Conservation (phyloP, 2,113 vertebrate species). For the Haliaeetus leucogaster region DNA sequence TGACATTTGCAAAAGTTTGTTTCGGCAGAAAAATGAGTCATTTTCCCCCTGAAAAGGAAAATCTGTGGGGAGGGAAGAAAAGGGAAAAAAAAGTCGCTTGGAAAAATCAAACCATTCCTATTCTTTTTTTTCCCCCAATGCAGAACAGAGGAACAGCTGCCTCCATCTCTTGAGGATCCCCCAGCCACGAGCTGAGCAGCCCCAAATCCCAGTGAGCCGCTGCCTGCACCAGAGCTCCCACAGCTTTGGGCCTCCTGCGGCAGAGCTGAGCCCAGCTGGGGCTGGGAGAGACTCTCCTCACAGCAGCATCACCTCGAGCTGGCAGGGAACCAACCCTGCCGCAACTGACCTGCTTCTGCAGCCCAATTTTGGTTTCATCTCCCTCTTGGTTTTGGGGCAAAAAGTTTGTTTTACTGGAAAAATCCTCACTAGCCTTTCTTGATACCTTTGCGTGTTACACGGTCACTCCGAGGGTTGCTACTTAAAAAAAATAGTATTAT, state of each 20-base stretch:
- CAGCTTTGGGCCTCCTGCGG: background rate
- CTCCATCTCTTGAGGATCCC: background rate
- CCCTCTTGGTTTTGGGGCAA: background rate
- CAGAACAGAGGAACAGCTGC: slow-evolving; percentile 19
- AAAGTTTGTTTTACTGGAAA: background rate
- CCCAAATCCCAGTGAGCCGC: background rate
- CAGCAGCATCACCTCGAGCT: background rate
- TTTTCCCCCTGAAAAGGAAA: background rate
- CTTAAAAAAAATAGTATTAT: background rate
- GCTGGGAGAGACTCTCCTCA: background rate
- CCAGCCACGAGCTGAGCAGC: background rate
- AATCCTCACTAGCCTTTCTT: background rate
- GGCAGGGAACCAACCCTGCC: background rate
- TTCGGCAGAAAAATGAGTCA: background rate
- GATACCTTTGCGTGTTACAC: background rate
- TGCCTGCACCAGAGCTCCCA: rapidly evolving
- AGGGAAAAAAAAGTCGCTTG: background rate
- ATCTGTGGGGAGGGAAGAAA: background rate
- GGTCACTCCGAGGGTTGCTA: background rate
- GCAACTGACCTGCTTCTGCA: background rate
- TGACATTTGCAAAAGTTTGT: slow-evolving; percentile 38
- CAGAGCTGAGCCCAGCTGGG: background rate
- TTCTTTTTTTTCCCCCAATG: background rate
- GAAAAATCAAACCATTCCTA: background rate
- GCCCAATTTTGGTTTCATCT: background rate